phyloP scores from a whole-genome alignment of 2,888 invertebrate species.

The Xanthia togata region DNA sequence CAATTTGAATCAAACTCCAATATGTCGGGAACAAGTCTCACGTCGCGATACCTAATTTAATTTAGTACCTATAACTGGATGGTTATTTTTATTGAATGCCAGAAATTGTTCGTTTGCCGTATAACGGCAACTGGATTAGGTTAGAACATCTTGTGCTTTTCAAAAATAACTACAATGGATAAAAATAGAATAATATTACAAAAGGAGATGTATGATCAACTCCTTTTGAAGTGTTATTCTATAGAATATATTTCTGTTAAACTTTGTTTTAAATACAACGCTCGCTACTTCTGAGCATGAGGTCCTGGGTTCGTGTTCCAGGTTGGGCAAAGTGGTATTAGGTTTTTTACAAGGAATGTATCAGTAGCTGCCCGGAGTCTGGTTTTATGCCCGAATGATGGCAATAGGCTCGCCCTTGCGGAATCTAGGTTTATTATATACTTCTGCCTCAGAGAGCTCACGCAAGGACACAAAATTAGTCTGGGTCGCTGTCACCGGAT shows the following conservation, averaged over 20 bases:
- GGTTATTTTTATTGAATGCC: constrained; percentile 9
- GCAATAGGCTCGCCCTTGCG: background rate
- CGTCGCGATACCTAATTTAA: constrained; percentile 26
- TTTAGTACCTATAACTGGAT: background rate
- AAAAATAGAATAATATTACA: background rate
- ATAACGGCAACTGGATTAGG: background rate
- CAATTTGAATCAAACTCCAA: constrained; percentile 6
- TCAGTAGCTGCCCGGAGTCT: background rate
- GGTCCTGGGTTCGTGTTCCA: background rate
- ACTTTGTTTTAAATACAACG: background rate
- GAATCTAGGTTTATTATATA: too few relatives aligned
- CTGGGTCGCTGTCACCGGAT: background rate
- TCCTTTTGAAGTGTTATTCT: too few relatives aligned
- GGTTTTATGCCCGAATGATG: background rate
- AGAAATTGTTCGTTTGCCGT: background rate
- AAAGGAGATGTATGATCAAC: too few relatives aligned
- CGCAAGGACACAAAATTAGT: background rate
- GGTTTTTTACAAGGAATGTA: background rate
- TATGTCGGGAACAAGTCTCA: constrained; percentile 1
- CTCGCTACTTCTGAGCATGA: background rate
- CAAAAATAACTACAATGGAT: background rate
- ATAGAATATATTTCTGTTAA: too few relatives aligned
- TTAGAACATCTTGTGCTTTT: constrained; percentile 7
- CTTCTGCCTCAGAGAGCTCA: background rate
- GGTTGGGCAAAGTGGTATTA: background rate